Base-by-base conservation (phyloP, 2,888 invertebrate genomes). In the Standfussiana lucernea region DNA sequence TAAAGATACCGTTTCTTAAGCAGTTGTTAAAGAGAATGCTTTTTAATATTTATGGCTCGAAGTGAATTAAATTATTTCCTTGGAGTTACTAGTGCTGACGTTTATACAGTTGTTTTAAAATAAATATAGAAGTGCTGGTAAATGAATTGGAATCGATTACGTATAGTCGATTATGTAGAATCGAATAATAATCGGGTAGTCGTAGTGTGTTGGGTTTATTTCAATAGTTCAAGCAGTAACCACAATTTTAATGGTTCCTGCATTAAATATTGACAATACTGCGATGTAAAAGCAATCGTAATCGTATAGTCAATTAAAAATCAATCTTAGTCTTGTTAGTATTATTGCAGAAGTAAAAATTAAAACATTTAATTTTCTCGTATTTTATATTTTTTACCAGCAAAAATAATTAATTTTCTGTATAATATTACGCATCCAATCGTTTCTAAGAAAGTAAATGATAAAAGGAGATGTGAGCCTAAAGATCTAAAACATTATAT, bases 61-160 rank as follows among this genome's bases (percentile, higher is more conserved):
- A 86, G 90, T 90, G 88, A 91, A 91, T 93, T 92, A 93, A 93
- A 93, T 93, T 94, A 94, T 94, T 92, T 91, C 89, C 89, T 86
- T 62, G 75, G 86, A 87, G 76, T 84, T 32, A 69, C 75, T 77
- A 83, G 73, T 83, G 72, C 88, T 92, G 92, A 92, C 92, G 90
- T 93, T 94, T 92, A 93, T 93, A 91, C 90, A 91, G 90, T 89
- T 89, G 90, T 90, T 90, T 91, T 91, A 90, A 92, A 92, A 85
- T 92, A 92, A 91, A 93, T 91, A 90, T 88, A 89, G 89, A 74
- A 42, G 83, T 75, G 56, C 56, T 72, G 37, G 64, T 56, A 69
- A 76, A 75, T 45, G 13, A 66, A 84, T 79, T 73, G 64, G 35
- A 59, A 0, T 72, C 53, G 64, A 82, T 84, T 84, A 65, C 21